phyloP scores from a whole-genome alignment of 2,797 vertebrate genomes.

The Phataginus tetradactyla region DNA sequence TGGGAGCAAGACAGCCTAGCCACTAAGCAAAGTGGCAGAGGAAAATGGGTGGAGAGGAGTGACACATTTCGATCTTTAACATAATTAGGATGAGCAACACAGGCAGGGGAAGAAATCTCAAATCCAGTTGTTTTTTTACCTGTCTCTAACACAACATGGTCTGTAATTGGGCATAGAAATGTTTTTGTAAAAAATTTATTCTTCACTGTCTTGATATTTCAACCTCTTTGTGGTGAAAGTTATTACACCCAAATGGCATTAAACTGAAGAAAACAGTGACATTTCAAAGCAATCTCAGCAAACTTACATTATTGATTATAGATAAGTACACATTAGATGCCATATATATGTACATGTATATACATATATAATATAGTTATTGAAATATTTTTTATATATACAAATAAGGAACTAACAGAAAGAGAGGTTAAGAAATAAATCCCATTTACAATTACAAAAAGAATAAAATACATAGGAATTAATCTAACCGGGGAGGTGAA shows the following conservation, averaged over 20 bases:
- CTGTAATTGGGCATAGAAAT: not conserved
- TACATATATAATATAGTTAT: not conserved
- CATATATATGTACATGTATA: not conserved
- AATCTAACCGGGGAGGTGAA: no score
- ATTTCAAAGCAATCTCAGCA: not conserved
- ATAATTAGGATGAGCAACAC: not conserved
- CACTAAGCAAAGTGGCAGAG: not conserved
- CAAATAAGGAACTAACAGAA: no score
- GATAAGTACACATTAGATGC: not conserved
- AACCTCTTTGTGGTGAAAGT: not conserved
- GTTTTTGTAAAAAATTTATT: not conserved
- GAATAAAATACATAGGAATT: no score
- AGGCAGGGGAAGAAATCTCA: not conserved
- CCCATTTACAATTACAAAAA: no score
- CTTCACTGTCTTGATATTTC: not conserved
- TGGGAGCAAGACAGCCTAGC: not conserved
- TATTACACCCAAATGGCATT: not conserved
- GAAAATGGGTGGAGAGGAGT: not conserved
- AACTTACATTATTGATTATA: not conserved
- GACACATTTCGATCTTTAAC: not conserved
- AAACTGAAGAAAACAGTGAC: not conserved
- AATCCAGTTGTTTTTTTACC: not conserved
- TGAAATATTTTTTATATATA: no score
- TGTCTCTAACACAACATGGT: not conserved
- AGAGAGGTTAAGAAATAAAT: no score